Conservation (phyloP, 2,113 vertebrate genomes). For the Sinocyclocheilus grahami region DNA sequence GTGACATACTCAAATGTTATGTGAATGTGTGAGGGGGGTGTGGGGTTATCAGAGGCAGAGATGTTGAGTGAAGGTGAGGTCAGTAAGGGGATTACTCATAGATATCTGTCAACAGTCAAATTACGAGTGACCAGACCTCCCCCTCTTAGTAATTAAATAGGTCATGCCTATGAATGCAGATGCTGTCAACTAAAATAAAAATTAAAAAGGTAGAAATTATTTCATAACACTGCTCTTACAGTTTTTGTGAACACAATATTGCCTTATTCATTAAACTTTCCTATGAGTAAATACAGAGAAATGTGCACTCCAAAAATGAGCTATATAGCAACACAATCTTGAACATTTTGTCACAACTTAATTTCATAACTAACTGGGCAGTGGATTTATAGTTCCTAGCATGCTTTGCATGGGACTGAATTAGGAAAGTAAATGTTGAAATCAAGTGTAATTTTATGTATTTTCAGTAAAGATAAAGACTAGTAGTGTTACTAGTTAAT, state of each 20-base stretch:
- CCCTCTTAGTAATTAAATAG: conserved; percentile 72
- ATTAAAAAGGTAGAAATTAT: background rate
- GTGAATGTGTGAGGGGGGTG: background rate
- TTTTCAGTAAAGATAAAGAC: no score
- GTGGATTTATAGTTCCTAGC: no score
- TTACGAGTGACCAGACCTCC: conserved; percentile 52
- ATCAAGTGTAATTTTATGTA: no score
- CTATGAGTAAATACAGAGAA: background rate
- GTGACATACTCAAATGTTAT: background rate
- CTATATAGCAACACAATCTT: background rate
- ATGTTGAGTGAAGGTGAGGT: conserved; percentile 69
- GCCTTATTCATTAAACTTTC: background rate
- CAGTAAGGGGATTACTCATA: conserved; percentile 72
- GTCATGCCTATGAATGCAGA: conserved; percentile 72
- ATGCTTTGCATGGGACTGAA: no score
- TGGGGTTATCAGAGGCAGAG: conserved; percentile 33
- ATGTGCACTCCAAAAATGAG: background rate
- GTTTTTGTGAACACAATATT: background rate
- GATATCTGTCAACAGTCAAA: conserved; percentile 66
- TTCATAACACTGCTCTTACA: background rate
- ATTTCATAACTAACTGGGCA: background rate
- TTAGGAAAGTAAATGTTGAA: no score
- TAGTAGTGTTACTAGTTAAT: no score
- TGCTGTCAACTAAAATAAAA: conserved; percentile 42
- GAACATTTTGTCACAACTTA: background rate